A percentile compares a stretch with the other conserved stretches of the same genome.
These are phyloP conservation scores for Pteria penguin DNA, from an alignment of 2,888 invertebrate species.

Conservation along the genomic window DNA sequence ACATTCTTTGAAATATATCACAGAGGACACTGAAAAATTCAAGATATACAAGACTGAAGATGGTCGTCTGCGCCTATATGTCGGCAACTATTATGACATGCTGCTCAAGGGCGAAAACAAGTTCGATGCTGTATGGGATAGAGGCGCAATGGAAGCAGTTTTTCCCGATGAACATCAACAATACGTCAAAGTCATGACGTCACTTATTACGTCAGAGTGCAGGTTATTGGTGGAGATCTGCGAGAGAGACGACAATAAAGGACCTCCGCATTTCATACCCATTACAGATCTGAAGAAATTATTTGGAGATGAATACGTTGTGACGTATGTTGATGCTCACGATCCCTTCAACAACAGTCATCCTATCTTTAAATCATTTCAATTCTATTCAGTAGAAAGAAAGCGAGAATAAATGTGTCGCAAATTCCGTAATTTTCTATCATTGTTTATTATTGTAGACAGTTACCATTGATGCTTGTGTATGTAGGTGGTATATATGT, in stretches of 20 bases:
- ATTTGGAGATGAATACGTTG: neutral
- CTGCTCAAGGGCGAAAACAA: neutral
- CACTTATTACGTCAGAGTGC: neutral
- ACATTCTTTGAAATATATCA: constrained; percentile 27
- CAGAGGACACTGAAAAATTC: neutral
- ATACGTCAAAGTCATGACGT: neutral
- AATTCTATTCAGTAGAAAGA: neutral
- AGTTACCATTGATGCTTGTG: too few species aligned
- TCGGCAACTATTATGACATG: neutral
- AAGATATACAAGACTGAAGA: neutral
- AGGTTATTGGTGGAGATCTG: neutral
- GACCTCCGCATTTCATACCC: neutral
- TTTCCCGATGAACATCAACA: neutral
- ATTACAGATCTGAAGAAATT: neutral
- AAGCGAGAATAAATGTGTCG: too few species aligned
- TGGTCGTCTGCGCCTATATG: neutral
- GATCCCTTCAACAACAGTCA: neutral
- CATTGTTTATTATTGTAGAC: too few species aligned
- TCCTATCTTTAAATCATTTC: neutral
- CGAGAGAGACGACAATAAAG: neutral
- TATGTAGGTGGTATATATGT: too few species aligned
- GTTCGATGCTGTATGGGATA: neutral
- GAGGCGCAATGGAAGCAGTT: neutral
- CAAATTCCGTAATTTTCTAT: too few species aligned
- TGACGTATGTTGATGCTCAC: neutral